These are phyloP conservation scores for Adelosebastes latens DNA, from an alignment of 2,797 vertebrate species.

Conservation along the genomic window DNA sequence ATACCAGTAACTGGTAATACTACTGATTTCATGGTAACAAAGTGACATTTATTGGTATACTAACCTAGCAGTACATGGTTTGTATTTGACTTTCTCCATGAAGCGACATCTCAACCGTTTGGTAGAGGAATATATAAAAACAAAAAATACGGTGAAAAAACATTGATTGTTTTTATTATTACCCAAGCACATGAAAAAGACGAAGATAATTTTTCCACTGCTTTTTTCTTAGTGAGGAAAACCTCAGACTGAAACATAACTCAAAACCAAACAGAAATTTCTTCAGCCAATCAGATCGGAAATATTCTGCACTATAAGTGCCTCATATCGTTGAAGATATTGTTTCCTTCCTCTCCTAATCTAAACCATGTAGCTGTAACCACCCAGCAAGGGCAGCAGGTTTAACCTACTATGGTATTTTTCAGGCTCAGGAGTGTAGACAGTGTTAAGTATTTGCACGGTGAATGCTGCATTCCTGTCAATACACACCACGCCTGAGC, in stretches of 20 bases:
- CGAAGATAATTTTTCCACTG: neutral
- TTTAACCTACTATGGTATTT: constrained; percentile 67
- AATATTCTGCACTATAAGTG: too few relatives aligned
- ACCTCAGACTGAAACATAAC: neutral
- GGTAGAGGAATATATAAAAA: too few relatives aligned
- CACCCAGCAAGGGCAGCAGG: neutral
- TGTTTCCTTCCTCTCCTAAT: neutral
- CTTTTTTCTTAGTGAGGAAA: neutral
- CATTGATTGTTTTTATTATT: neutral
- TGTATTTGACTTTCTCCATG: too few relatives aligned
- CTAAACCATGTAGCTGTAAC: neutral
- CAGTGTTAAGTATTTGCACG: constrained; percentile 57
- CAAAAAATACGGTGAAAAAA: too few relatives aligned
- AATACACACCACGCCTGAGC: constrained; percentile 78
- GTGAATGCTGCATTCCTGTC: constrained; percentile 64
- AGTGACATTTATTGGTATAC: too few relatives aligned
- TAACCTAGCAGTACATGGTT: too few relatives aligned
- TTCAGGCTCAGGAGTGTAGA: constrained; percentile 41
- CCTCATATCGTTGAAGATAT: neutral
- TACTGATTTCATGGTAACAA: too few relatives aligned
- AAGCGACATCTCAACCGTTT: too few relatives aligned
- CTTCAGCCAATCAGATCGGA: neutral
- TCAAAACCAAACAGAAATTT: neutral
- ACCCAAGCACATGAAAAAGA: neutral
- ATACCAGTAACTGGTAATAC: too few relatives aligned